Conservation (phyloP, 1,140 invertebrate species). For the Nasonia giraulti region DNA sequence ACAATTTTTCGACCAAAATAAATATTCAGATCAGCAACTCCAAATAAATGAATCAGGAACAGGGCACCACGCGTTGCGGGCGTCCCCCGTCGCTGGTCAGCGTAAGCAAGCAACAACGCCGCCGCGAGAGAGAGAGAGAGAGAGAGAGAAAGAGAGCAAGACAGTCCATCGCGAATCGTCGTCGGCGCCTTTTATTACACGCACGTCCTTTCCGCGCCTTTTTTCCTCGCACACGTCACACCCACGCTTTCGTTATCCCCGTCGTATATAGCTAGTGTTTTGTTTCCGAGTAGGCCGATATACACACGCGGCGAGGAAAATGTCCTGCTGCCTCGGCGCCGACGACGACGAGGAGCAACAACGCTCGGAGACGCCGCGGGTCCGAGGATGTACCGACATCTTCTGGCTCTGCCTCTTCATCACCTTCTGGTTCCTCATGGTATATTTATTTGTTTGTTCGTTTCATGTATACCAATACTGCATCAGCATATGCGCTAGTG, state of each 20-base stretch:
- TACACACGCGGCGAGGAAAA: conserved; percentile 49
- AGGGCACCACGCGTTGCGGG: not conserved
- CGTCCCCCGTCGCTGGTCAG: not conserved
- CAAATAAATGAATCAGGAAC: not conserved
- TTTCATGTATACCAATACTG: not conserved
- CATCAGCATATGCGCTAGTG: not conserved
- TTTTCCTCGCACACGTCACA: not conserved
- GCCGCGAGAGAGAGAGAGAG: not conserved
- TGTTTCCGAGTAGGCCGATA: not conserved
- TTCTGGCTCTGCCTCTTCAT: conserved; percentile 89
- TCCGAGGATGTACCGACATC: conserved; percentile 88
- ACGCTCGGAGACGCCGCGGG: conserved; percentile 67
- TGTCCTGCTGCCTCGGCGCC: conserved; percentile 66
- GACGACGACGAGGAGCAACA: conserved; percentile 67
- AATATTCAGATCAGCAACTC: not conserved
- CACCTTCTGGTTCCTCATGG: conserved; percentile 92
- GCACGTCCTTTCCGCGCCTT: conserved; percentile 22
- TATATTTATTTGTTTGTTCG: conserved; percentile 65
- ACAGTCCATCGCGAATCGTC: not conserved
- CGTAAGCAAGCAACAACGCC: not conserved
- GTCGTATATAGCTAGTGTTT: not conserved
- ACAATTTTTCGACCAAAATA: not conserved
- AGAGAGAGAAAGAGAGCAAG: not conserved
- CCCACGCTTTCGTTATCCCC: not conserved
- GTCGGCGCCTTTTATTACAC: not conserved